A percentile compares a stretch with the other conserved stretches of the same genome.
phyloP scores from a whole-genome alignment of 2,797 vertebrate genomes.

The Hemitrygon akajei region DNA sequence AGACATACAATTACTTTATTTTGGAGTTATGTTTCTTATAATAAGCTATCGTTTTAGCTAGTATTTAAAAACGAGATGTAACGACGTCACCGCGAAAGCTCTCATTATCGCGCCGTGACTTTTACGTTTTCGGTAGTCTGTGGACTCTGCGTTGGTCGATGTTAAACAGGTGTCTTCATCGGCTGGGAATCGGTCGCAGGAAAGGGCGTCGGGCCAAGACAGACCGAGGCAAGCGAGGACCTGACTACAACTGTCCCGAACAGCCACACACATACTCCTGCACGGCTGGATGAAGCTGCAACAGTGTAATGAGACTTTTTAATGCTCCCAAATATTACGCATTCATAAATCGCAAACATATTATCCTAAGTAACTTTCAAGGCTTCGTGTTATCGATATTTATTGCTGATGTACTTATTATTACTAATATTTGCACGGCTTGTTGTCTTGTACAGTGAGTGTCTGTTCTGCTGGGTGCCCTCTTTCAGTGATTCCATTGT shows the following conservation, averaged over 20 bases:
- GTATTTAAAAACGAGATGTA: background rate
- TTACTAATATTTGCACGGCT: no score
- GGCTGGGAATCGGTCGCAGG: constrained; percentile 70
- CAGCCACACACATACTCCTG: constrained; percentile 71
- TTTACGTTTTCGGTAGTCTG: background rate
- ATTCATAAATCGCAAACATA: background rate
- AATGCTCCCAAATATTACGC: background rate
- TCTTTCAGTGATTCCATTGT: no score
- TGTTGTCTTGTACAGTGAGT: no score
- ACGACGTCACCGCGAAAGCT: background rate
- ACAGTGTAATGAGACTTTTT: background rate
- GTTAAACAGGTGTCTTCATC: constrained; percentile 75
- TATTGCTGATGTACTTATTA: no score
- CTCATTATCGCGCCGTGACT: no score
- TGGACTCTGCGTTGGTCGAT: constrained; percentile 57
- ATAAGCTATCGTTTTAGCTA: background rate
- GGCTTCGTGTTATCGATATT: no score
- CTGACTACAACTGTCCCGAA: constrained; percentile 71
- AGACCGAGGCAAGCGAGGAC: constrained; percentile 72
- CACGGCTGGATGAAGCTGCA: constrained; percentile 78
- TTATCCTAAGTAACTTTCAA: background rate
- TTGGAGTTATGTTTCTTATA: background rate
- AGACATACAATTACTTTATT: background rate
- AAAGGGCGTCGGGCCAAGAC: constrained; percentile 67
- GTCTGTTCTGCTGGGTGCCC: no score